A percentile compares a stretch with the other conserved stretches of the same genome.
Conservation (phyloP, 2,888 invertebrate species). For the Chromoteleia sp. region DNA sequence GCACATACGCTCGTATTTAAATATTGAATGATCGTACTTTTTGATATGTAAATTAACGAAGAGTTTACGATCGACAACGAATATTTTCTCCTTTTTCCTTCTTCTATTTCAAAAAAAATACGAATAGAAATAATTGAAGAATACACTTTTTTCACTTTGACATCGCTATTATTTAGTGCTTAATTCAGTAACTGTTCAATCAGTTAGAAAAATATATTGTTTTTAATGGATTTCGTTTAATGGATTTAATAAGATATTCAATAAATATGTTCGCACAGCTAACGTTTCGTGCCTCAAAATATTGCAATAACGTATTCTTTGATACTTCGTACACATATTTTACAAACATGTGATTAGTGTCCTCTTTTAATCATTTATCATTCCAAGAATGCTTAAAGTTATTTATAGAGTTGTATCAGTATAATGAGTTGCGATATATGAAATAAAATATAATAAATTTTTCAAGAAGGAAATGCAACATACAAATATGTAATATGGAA, state of each 20-base stretch:
- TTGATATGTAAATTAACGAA: not conserved
- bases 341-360: conserved; percentile 36
- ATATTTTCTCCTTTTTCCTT: too few relatives aligned
- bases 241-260: too few relatives aligned
- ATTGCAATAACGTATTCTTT: conserved; percentile 7
- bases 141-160: too few relatives aligned
- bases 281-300: not conserved
- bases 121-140: too few relatives aligned
- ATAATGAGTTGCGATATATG: conserved; percentile 17
- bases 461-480: conserved; percentile 10
- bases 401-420: conserved; percentile 43
- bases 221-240: too few relatives aligned
- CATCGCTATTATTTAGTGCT: too few relatives aligned
- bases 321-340: conserved; percentile 32
- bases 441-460: conserved; percentile 21
- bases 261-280: too few relatives aligned
- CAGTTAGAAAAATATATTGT: too few relatives aligned
- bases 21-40: conserved; percentile 10
- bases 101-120: too few relatives aligned
- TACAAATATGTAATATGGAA: not conserved
- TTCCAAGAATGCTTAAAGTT: conserved; percentile 42
- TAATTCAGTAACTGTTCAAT: too few relatives aligned
- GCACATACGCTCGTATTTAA: conserved; percentile 19
- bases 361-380: conserved; percentile 48
- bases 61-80: too few relatives aligned